Base-by-base conservation (phyloP, 1,140 invertebrate species). In the Leptopilina clavipes region DNA sequence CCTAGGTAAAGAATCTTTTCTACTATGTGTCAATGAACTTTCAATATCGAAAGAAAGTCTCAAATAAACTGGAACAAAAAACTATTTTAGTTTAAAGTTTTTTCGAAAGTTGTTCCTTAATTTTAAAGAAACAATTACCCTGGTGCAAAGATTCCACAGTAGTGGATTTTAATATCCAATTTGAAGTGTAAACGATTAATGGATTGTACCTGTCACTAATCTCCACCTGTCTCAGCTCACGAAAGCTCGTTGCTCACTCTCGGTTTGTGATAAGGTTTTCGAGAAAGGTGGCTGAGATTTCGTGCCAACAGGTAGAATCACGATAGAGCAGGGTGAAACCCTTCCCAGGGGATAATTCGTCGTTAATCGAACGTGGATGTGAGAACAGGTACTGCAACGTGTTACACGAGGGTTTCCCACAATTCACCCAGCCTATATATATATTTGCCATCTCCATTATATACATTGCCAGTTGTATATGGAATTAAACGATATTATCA, bases 341-440 rank as follows among this genome's bases (percentile, higher is more conserved):
- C 78, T 79, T 80, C 79, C 56, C 71, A 44, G 70, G 72, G 77
- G 83, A 86, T 86, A 85, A 85, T 86, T 87, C 82, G 85, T 87
- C 81, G 80, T 78, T 85, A 86, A 86, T 85, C 83, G 83, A 86
- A 86, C 79, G 83, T 84, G 84, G 79, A 83, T 84, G 81, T 72
- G 75, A 76, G 70, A 81, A 79, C 86, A 87, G 85, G 81, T 86
- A 83, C 75, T 45, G 76, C 76, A 77, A 45, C 48, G 54, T 65
- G 59, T 71, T 79, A 76, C 37, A 40, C 82, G 77, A 83, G 80
- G 79, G 79, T 77, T 86, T 82, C 79, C 76, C 79, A 77, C 82
- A 82, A 76, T 79, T 86, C 80, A 80, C 74, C 72, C 25, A 31
- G 25, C 1, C 1, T 31, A 31, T 31, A 59, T 40, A 40, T 9